Conservation (phyloP, 2,113 vertebrate species). For the Hippotragus niger region DNA sequence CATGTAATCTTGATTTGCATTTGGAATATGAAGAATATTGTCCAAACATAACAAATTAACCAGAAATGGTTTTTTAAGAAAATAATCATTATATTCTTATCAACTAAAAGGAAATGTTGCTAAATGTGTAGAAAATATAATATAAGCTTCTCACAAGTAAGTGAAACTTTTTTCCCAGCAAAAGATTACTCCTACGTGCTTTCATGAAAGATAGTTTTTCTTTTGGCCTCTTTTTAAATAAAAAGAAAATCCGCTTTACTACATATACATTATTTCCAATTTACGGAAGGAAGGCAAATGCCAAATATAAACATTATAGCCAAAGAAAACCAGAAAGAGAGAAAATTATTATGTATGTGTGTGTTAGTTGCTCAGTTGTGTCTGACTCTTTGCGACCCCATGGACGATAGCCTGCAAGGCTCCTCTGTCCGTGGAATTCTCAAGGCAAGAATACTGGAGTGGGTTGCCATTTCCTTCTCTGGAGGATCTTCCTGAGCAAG, state of each 20-base stretch:
- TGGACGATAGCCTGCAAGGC: background rate
- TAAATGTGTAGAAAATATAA: background rate
- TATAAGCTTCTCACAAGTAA: background rate
- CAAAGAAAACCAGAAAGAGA: background rate
- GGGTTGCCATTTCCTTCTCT: background rate
- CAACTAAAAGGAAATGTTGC: constrained; percentile 8
- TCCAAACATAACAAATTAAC: background rate
- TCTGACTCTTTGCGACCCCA: background rate
- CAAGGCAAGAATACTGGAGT: background rate
- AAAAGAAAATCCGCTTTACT: background rate
- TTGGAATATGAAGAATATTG: background rate
- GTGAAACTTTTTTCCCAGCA: constrained; percentile 20
- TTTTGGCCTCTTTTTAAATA: constrained; percentile 20
- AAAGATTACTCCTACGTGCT: constrained; percentile 29
- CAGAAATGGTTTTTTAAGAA: background rate
- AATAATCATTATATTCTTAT: background rate
- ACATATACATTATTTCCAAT: background rate
- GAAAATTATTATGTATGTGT: background rate
- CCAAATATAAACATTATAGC: background rate
- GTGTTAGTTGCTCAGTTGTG: background rate
- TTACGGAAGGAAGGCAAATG: background rate
- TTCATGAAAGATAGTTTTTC: background rate
- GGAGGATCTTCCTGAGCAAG: rapidly evolving
- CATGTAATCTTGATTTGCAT: background rate
- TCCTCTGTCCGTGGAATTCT: background rate